Percentiles rank a stretch among this genome's conserved stretches.
Conservation (phyloP, 2,888 invertebrate genomes). For the Diadegma fenestrale region DNA sequence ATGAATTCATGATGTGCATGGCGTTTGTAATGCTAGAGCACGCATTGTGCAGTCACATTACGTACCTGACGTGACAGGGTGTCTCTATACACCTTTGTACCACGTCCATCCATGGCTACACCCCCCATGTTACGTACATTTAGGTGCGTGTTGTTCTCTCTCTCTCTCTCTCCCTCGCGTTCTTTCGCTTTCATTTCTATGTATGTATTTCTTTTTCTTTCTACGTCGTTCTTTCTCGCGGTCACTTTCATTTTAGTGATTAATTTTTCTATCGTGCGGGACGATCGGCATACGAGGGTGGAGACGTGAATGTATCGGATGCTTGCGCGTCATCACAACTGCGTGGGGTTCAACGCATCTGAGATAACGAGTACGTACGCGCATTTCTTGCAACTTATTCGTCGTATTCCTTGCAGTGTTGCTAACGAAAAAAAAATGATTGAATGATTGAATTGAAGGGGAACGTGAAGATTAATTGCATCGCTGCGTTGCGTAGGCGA, state of each 20-base stretch:
- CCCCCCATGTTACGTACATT: slow-evolving; percentile 64
- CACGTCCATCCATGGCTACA: slow-evolving; percentile 72
- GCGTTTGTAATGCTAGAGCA: slow-evolving; percentile 31
- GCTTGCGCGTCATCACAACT: slow-evolving; percentile 54
- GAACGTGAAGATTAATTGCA: slow-evolving; percentile 24
- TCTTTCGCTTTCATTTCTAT: background rate
- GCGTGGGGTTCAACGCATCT: slow-evolving; percentile 21
- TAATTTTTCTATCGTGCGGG: slow-evolving; percentile 80
- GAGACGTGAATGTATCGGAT: slow-evolving; percentile 33
- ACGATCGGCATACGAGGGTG: slow-evolving; percentile 67
- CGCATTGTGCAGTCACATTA: slow-evolving; percentile 63
- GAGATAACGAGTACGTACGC: slow-evolving; percentile 46
- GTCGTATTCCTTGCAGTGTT: slow-evolving; percentile 17
- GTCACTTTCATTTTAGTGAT: slow-evolving; percentile 80
- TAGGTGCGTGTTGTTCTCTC: slow-evolving; percentile 58
- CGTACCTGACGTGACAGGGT: slow-evolving; percentile 40
- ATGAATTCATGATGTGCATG: background rate
- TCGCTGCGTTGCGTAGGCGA: background rate
- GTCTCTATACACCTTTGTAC: slow-evolving; percentile 52
- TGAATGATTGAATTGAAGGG: background rate
- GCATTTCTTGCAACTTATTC: slow-evolving; percentile 30
- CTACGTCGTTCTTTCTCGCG: slow-evolving; percentile 36
- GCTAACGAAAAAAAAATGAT: slow-evolving; percentile 22
- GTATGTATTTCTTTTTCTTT: background rate
- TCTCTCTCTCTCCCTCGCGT: slow-evolving; percentile 23